These are phyloP conservation scores for Scomber colias DNA, from an alignment of 2,113 vertebrate species.

Conservation along the genomic window DNA sequence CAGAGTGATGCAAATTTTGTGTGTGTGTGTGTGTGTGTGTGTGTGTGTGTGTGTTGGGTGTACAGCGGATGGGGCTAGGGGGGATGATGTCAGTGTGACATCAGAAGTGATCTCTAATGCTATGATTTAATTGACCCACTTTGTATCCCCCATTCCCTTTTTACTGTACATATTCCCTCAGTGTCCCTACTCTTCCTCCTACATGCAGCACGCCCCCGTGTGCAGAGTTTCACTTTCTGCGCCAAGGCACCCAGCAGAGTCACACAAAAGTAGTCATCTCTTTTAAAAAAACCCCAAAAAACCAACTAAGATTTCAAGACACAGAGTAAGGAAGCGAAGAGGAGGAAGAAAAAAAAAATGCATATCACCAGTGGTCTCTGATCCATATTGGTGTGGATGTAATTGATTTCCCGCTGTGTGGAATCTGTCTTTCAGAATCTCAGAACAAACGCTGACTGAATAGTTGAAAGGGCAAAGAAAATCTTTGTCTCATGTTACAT, in stretches of 20 bases:
- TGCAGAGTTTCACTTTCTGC: conserved; percentile 25
- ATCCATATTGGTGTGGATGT: conserved; percentile 68
- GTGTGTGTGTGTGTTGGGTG: conserved; percentile 7
- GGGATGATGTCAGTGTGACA: conserved; percentile 50
- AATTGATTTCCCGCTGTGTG: conserved; percentile 72
- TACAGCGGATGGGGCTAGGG: neutral
- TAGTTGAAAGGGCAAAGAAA: conserved; percentile 59
- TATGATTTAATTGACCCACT: conserved; percentile 25
- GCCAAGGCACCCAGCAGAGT: conserved; percentile 43
- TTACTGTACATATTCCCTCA: conserved; percentile 20
- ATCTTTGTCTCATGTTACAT: conserved; percentile 43
- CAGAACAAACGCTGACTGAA: conserved; percentile 61
- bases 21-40: neutral
- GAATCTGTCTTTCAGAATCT: conserved; percentile 59
- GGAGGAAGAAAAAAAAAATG: conserved; percentile 16
- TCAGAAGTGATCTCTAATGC: conserved; percentile 29
- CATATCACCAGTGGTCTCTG: conserved; percentile 59
- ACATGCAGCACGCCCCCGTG: conserved; percentile 38
- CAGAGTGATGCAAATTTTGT: conserved; percentile 46
- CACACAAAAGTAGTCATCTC: conserved; percentile 48
- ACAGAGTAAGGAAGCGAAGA: neutral
- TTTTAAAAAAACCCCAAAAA: conserved; percentile 10
- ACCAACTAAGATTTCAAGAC: conserved; percentile 19
- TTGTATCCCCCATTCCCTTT: neutral
- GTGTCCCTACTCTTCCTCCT: conserved; percentile 31